Percentiles rank a stretch among this genome's conserved stretches.
These are phyloP conservation scores for Sceloporus undulatus DNA, from an alignment of 2,113 vertebrate genomes.

Conservation along the genomic window DNA sequence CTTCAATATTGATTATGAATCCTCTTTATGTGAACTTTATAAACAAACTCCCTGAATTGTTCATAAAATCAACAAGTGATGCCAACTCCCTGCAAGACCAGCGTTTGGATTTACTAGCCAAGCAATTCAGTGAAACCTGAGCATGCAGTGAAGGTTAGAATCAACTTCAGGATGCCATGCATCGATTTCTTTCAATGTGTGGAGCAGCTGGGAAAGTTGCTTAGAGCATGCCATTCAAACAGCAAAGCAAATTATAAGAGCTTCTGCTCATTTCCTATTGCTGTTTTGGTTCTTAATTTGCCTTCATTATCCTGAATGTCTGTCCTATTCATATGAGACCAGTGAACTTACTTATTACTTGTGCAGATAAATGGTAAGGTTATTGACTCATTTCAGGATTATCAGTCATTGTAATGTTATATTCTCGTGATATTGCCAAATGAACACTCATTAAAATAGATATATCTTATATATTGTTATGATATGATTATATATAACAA, in stretches of 20 bases:
- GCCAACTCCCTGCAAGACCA: not conserved
- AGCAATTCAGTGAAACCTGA: not conserved
- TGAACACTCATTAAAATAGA: too few relatives aligned
- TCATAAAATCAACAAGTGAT: not conserved
- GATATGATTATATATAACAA: too few relatives aligned
- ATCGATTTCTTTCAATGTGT: not conserved
- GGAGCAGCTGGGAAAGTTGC: not conserved
- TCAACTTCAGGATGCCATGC: not conserved
- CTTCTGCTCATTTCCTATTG: not conserved
- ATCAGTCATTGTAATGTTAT: too few relatives aligned
- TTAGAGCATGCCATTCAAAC: not conserved
- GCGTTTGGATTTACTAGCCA: too few relatives aligned
- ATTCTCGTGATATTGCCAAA: too few relatives aligned
- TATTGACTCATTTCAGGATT: too few relatives aligned
- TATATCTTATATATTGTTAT: too few relatives aligned
- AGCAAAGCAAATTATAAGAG: not conserved
- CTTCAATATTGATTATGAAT: not conserved
- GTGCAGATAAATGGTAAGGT: too few relatives aligned
- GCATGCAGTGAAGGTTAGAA: not conserved
- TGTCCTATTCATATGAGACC: not conserved
- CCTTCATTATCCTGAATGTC: not conserved
- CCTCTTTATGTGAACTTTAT: not conserved
- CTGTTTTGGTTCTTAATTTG: not conserved
- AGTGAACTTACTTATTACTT: not conserved
- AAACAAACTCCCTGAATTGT: not conserved